Conservation (phyloP, 2,888 invertebrate genomes). For the Tinea pellionella region DNA sequence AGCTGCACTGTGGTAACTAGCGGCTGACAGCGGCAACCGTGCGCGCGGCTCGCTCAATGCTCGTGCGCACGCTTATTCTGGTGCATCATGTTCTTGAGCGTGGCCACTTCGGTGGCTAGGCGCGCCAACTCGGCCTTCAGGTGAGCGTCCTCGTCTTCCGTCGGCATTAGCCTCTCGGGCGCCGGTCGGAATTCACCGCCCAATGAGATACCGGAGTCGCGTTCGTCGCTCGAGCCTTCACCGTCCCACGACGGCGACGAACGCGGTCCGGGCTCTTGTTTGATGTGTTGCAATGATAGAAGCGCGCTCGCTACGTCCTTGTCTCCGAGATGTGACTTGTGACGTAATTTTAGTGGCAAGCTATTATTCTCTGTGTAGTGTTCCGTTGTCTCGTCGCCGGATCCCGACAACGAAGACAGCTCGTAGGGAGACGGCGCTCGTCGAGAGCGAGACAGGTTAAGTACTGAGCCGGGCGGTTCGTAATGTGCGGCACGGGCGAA, state of each 20-base stretch:
- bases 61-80: constrained; percentile 68
- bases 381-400: constrained; percentile 62
- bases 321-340: constrained; percentile 90
- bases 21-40: constrained; percentile 22
- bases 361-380: constrained; percentile 78
- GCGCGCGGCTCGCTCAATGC: constrained; percentile 40
- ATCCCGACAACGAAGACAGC: constrained; percentile 75
- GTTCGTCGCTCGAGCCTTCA: constrained; percentile 90
- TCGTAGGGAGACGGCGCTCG: constrained; percentile 83
- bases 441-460: constrained; percentile 77
- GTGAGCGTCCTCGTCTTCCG: constrained; percentile 79
- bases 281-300: constrained; percentile 85
- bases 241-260: constrained; percentile 89
- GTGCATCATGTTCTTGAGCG: constrained; percentile 85
- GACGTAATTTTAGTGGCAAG: constrained; percentile 89
- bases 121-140: constrained; percentile 88
- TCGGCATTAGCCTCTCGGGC: constrained; percentile 53
- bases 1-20: constrained; percentile 21
- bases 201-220: constrained; percentile 89
- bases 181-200: constrained; percentile 74
- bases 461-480: constrained; percentile 73
- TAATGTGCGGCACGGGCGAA: constrained; percentile 64
- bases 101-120: constrained; percentile 91
- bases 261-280: constrained; percentile 84
- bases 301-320: constrained; percentile 89